phyloP scores from a whole-genome alignment of 1,140 invertebrate genomes.

The Neodiprion lecontei region DNA sequence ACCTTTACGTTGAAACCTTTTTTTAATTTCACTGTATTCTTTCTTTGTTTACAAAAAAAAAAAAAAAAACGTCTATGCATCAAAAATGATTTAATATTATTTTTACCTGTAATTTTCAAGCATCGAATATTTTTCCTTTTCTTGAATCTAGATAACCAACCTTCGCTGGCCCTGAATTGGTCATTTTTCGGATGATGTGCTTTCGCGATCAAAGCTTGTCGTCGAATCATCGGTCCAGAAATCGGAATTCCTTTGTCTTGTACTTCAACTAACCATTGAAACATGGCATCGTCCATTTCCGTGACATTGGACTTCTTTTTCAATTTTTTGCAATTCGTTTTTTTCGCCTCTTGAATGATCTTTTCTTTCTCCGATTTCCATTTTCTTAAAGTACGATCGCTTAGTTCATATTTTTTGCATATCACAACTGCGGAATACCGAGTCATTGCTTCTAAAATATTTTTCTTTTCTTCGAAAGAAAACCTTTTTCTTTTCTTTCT shows the following conservation, averaged over 20 bases:
- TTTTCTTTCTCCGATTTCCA: neutral
- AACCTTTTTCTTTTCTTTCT: neutral
- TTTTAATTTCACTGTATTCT: no score
- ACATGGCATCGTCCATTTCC: neutral
- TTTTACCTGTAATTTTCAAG: neutral
- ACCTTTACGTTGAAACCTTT: no score
- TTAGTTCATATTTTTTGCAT: neutral
- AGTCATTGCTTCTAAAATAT: neutral
- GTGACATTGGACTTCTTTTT: neutral
- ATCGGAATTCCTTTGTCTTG: neutral
- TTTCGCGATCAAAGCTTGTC: neutral
- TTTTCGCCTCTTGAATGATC: neutral
- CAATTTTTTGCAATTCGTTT: neutral
- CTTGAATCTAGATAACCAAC: neutral
- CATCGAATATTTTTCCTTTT: neutral
- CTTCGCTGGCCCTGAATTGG: neutral
- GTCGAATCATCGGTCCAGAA: neutral
- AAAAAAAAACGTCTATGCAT: no score
- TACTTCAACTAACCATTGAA: neutral
- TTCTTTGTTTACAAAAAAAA: no score
- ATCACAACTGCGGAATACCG: neutral
- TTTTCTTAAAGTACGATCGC: neutral
- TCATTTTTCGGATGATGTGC: neutral
- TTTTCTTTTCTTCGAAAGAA: conserved; percentile 5
- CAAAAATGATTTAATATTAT: neutral